Conservation (phyloP, 2,797 vertebrate species). For the Glossophaga mutica region DNA sequence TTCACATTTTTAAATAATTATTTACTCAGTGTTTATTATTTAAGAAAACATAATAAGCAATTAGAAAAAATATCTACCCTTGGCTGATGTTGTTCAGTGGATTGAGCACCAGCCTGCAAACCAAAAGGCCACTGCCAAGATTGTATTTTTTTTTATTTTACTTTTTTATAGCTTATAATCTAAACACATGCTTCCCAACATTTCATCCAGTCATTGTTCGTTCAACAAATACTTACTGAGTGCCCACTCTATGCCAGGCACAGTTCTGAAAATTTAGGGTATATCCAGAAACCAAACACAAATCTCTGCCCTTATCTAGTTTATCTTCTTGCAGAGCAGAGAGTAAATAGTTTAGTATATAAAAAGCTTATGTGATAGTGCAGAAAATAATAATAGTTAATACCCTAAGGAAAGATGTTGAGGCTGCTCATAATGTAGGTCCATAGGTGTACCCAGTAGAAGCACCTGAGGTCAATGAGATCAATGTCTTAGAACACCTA, state of each 20-base stretch:
- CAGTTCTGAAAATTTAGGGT: not conserved
- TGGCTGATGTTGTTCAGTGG: not conserved
- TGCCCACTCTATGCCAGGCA: not conserved
- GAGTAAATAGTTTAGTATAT: not conserved
- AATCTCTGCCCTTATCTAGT: not conserved
- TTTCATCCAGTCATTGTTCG: not conserved
- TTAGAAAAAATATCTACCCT: not conserved
- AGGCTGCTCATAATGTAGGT: not conserved
- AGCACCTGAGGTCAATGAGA: rapidly evolving
- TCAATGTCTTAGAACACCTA: not conserved
- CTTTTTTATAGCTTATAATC: not conserved
- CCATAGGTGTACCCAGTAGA: rapidly evolving
- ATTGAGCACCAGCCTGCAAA: not conserved
- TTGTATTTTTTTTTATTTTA: not conserved
- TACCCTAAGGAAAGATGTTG: not conserved
- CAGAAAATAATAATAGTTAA: not conserved
- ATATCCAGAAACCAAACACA: not conserved
- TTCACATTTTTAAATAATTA: not conserved
- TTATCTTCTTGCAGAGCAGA: not conserved
- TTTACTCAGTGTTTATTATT: not conserved
- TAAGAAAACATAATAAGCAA: not conserved
- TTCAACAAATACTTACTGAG: not conserved
- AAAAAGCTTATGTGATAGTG: not conserved
- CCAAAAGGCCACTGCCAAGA: not conserved
- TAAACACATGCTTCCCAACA: not conserved